Evolutionary conservation across 2,888 invertebrate genomes (phyloP).

Genomic region (Crioceris asparagi): DNA sequence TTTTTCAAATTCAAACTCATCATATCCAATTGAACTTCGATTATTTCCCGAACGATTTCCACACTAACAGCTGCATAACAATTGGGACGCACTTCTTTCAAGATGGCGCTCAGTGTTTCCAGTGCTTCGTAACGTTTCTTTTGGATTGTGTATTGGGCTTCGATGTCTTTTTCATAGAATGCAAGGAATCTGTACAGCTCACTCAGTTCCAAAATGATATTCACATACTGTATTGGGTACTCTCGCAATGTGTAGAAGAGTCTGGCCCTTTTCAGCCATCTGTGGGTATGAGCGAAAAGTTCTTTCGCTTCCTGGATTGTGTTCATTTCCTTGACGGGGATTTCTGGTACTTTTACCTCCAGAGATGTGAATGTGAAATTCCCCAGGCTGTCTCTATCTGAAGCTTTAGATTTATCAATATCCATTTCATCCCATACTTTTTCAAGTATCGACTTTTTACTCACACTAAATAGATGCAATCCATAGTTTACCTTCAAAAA

Average conservation of each 20-base stretch:
- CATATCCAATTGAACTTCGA: constrained; percentile 51
- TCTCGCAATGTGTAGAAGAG: constrained; percentile 48
- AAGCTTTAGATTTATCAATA: background rate
- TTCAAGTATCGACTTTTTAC: constrained; percentile 38
- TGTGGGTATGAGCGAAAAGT: constrained; percentile 46
- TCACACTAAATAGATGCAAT: constrained; percentile 45
- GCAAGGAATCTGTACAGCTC: constrained; percentile 56
- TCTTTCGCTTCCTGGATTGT: constrained; percentile 42
- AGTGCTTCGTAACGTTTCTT: constrained; percentile 48
- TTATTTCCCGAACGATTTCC: constrained; percentile 42
- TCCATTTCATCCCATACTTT: constrained; percentile 22
- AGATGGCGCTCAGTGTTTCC: constrained; percentile 45
- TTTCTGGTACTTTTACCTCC: constrained; percentile 20
- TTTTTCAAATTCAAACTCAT: constrained; percentile 51
- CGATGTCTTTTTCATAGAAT: constrained; percentile 61
- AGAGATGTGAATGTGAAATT: constrained; percentile 20
- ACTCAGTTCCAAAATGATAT: constrained; percentile 49
- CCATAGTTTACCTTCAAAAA: constrained; percentile 40
- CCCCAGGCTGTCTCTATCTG: background rate
- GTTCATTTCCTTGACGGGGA: constrained; percentile 30
- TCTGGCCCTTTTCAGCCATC: constrained; percentile 49
- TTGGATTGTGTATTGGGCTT: constrained; percentile 47
- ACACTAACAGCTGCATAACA: constrained; percentile 40
- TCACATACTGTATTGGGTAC: constrained; percentile 48
- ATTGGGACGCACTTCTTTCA: constrained; percentile 46